phyloP scores from a whole-genome alignment of 2,113 vertebrate species.

The Neofelis nebulosa region DNA sequence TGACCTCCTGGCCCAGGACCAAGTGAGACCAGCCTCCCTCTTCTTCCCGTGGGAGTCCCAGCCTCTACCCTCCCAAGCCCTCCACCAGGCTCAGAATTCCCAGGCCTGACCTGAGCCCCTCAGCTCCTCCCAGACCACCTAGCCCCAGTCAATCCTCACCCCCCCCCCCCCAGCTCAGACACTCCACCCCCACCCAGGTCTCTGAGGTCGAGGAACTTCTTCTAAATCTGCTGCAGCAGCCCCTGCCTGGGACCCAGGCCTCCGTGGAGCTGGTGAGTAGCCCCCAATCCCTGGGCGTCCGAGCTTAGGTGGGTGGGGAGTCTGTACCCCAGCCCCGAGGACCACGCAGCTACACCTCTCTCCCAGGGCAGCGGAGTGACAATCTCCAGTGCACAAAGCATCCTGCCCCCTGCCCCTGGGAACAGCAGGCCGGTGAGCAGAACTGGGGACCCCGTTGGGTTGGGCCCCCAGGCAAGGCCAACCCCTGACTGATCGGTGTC shows the following conservation, averaged over 20 bases:
- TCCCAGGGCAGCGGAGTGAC: slow-evolving; percentile 34
- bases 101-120: background rate
- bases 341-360: background rate
- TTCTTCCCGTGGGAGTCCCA: background rate
- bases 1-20: slow-evolving; percentile 89
- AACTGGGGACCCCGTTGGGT: background rate
- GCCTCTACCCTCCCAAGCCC: background rate
- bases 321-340: background rate
- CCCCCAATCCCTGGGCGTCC: fast-evolving
- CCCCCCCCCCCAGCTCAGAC: background rate
- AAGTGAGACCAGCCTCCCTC: slow-evolving; percentile 84
- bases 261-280: slow-evolving; percentile 88
- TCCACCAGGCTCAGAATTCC: background rate
- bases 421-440: slow-evolving; percentile 65
- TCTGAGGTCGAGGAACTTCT: slow-evolving; percentile 87
- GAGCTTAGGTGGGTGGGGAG: no score
- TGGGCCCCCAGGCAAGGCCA: background rate
- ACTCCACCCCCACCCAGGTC: slow-evolving; percentile 78
- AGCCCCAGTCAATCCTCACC: background rate
- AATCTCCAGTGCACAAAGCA: background rate
- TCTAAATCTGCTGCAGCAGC: slow-evolving; percentile 83
- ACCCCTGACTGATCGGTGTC: background rate
- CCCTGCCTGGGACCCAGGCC: slow-evolving; percentile 79
- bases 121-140: background rate
- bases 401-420: slow-evolving; percentile 4